A percentile compares a stretch with the other conserved stretches of the same genome.
Evolutionary conservation across 2,113 vertebrate species (phyloP).

Genomic region (Periophthalmodon schlosseri): DNA sequence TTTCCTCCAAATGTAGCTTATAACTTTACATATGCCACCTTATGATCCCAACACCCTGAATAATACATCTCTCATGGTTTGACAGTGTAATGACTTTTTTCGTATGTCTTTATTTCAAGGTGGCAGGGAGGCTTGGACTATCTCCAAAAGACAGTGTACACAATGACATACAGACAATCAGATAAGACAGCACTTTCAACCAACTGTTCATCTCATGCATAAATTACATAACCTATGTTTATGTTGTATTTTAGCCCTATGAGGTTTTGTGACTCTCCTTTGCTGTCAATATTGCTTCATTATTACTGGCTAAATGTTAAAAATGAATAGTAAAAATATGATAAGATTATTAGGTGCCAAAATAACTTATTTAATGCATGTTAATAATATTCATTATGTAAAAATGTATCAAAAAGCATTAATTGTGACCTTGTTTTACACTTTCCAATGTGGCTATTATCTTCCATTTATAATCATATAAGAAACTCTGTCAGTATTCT

Average conservation of each 20-base stretch:
- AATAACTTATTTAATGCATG: too few relatives aligned
- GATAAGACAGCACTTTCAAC: neutral
- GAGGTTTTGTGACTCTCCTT: neutral
- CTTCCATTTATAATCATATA: too few relatives aligned
- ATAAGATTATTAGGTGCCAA: too few relatives aligned
- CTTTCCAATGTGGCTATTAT: too few relatives aligned
- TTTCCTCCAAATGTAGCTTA: neutral
- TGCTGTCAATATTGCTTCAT: neutral
- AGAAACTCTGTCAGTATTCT: too few relatives aligned
- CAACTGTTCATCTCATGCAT: neutral
- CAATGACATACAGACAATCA: neutral
- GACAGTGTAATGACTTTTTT: neutral
- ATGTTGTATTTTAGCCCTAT: neutral
- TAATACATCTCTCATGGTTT: neutral
- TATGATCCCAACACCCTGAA: neutral
- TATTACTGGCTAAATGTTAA: neutral
- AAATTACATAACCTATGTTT: neutral
- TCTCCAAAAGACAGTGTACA: neutral
- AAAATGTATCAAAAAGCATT: too few relatives aligned
- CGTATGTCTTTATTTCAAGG: neutral
- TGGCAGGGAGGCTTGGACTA: neutral
- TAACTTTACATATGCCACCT: neutral
- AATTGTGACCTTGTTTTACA: too few relatives aligned
- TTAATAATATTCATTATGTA: too few relatives aligned
- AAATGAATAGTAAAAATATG: too few relatives aligned